Base-by-base conservation (phyloP, 1,140 invertebrate genomes). In the Neelides sp. region DNA sequence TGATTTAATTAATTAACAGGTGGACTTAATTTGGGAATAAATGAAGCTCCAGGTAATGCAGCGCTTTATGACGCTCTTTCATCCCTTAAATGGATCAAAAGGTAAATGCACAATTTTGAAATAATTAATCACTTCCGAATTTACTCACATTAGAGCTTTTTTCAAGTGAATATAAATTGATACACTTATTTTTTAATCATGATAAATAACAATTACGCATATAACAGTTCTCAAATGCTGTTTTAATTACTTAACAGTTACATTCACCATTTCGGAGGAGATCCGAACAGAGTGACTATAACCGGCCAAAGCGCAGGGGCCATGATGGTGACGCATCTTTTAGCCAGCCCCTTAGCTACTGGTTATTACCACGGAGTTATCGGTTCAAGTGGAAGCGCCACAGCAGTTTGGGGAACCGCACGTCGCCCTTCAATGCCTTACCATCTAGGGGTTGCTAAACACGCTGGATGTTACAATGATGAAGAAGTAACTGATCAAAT, bases 11-110 rank as follows among this genome's bases (percentile, higher is more conserved):
- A n/a, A n/a, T n/a, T n/a, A n/a, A n/a, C n/a, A n/a, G n/a, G 46
- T 2, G 34, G 48, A 2, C 32, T 55, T 2, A 55, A 55, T 37
- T 39, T 55, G 19, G 49, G 49, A 7, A 52, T 43, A 23, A 49
- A 55, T 27, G 45, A 51, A 8, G 54, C 54, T 20, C 54, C 54
- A 1, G 54, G 54, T 48, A 55, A 55, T 48, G 54, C 43, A 20
- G 37, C 30, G n/a, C n/a, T n/a, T n/a, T n/a, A n/a, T n/a, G n/a
- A n/a, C n/a, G n/a, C n/a, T n/a, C n/a, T n/a, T n/a, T n/a, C n/a
- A n/a, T n/a, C n/a, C n/a, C n/a, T n/a, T n/a, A n/a, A n/a, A n/a
- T n/a, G n/a, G n/a, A n/a, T n/a, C n/a, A n/a, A n/a, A n/a, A n/a
- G n/a, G n/a, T n/a, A n/a, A n/a, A n/a, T n/a, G n/a, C n/a, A n/a